phyloP scores from a whole-genome alignment of 2,888 invertebrate genomes.

The Drosophila anomelani region DNA sequence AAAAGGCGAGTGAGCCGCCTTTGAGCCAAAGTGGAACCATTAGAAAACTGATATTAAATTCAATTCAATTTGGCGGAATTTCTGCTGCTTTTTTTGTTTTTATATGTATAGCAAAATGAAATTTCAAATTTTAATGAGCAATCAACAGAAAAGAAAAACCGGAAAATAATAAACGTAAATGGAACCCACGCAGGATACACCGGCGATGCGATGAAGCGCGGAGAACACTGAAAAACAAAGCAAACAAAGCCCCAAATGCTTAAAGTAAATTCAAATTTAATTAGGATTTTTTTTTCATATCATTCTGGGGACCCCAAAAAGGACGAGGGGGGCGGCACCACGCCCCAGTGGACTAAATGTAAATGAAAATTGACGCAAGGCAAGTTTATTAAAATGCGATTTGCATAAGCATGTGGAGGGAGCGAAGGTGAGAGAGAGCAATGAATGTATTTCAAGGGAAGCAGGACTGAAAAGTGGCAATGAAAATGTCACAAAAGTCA shows the following conservation, averaged over 20 bases:
- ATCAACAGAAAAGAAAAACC: constrained; percentile 62
- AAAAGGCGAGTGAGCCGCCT: constrained; percentile 3
- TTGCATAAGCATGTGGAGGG: constrained; percentile 70
- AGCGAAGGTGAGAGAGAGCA: constrained; percentile 27
- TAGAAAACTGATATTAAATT: constrained; percentile 78
- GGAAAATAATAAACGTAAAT: constrained; percentile 57
- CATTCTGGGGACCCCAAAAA: not conserved
- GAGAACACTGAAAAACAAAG: constrained; percentile 29
- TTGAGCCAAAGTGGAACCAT: constrained; percentile 45
- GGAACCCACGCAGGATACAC: constrained; percentile 37
- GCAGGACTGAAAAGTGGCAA: constrained; percentile 30
- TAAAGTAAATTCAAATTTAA: constrained; percentile 80
- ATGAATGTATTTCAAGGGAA: constrained; percentile 66
- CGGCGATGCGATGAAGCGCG: constrained; percentile 4
- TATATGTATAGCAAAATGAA: constrained; percentile 57
- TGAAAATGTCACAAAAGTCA: constrained; percentile 56
- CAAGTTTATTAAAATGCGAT: constrained; percentile 79
- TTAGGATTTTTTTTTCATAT: constrained; percentile 70
- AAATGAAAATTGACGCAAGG: constrained; percentile 78
- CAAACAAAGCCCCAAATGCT: constrained; percentile 74
- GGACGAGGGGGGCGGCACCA: constrained; percentile 9
- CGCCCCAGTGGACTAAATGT: constrained; percentile 72
- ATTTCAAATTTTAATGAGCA: constrained; percentile 79
- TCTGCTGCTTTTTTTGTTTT: constrained; percentile 19
- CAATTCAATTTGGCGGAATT: constrained; percentile 66